Evolutionary conservation across 2,797 vertebrate genomes (phyloP), one percentile per base, ranked within the genome.

Genomic region (Tragopan temminckii): DNA sequence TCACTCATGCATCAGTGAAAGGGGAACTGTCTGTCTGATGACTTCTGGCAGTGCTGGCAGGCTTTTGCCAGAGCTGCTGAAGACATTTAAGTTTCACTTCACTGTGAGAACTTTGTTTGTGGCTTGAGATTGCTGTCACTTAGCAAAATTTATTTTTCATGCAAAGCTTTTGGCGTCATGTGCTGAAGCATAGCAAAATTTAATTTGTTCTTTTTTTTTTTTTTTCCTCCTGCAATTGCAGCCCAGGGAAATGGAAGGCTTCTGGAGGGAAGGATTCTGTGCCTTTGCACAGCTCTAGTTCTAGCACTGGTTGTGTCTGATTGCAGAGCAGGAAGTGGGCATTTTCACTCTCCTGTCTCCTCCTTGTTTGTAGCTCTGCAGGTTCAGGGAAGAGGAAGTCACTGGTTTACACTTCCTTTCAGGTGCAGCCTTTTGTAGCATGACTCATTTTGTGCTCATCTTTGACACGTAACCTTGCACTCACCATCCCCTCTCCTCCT

Each of bases 21-120:
- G 46, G 42, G 36, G 53, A 90, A 77, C 70, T 0, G 0, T 57
- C 70, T 72, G 14, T 36, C 59, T 86, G 68, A 38, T 7, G 48
- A 61, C 21, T 89, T 71, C 68, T 62, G 35, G 50, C 36, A 61
- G 57, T 59, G 33, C 62, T 89, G 64, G 6, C 11, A 9, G 55
- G 45, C 38, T 87, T 87, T 36, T 62, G 31, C 29, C 58, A 10
- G 2, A 69, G 36, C 42, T 89, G 38, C 9, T 33, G 62, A 83
- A 75, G 88, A 78, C 61, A 40, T 17, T 24, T 3, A 11, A 82
- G 94, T 95, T 96, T 95, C 90, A 92, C 66, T 93, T 96, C 81
- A 6, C 66, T 75, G 38, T 75, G 76, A 62, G 72, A 59, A 27
- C 72, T 81, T 66, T 33, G n/a, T 38, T 57, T 75, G 72, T 63